phyloP scores from a whole-genome alignment of 2,797 vertebrate genomes.

The Hippocampus kuda region DNA sequence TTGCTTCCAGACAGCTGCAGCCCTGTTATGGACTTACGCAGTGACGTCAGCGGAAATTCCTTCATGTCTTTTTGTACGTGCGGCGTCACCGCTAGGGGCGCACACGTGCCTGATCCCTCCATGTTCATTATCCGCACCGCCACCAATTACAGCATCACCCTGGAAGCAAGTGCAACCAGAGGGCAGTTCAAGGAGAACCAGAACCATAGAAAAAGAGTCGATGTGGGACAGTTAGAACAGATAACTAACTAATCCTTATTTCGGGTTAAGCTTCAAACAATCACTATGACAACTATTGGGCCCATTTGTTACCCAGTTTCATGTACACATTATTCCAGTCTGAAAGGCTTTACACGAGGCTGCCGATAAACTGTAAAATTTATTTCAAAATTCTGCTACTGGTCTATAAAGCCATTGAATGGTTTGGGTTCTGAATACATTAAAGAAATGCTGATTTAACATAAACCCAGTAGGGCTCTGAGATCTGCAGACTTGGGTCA shows the following conservation, averaged over 20 bases:
- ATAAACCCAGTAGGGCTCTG: too few relatives aligned
- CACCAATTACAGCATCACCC: neutral
- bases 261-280: too few relatives aligned
- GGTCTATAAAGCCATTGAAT: too few relatives aligned
- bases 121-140: neutral
- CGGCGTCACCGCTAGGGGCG: conserved; percentile 28
- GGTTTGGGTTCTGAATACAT: too few relatives aligned
- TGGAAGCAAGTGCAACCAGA: neutral
- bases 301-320: neutral
- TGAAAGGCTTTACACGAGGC: too few relatives aligned
- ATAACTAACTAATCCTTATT: too few relatives aligned
- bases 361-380: too few relatives aligned
- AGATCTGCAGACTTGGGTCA: neutral
- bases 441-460: too few relatives aligned
- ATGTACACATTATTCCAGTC: neutral
- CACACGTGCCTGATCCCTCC: neutral
- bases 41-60: conserved; percentile 88
- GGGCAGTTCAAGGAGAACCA: neutral
- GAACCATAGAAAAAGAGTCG: neutral
- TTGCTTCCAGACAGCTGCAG: conserved; percentile 82
- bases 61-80: conserved; percentile 69
- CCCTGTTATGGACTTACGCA: conserved; percentile 72
- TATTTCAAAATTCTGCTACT: too few relatives aligned
- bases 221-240: too few relatives aligned
- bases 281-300: too few relatives aligned